These are phyloP conservation scores for Fistularia commersonii DNA, from an alignment of 2,797 vertebrate genomes.

Conservation along the genomic window DNA sequence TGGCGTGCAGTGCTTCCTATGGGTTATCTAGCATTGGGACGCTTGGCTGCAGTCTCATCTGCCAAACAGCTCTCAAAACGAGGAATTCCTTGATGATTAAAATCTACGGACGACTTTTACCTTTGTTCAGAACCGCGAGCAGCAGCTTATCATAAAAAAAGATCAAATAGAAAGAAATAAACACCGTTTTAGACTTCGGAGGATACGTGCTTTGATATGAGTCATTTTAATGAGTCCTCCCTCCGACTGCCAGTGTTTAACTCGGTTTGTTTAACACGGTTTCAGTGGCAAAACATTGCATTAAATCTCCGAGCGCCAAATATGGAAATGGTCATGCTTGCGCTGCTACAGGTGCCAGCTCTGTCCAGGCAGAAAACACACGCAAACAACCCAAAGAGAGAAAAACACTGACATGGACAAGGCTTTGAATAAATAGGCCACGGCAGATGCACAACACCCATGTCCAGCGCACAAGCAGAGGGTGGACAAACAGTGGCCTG, in stretches of 20 bases:
- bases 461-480: constrained; percentile 22
- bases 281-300: constrained; percentile 9
- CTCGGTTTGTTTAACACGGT: neutral
- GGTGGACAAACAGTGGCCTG: constrained; percentile 20
- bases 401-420: constrained; percentile 22
- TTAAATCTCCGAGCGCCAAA: constrained; percentile 7
- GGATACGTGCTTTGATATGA: too few species aligned
- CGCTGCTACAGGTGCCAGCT: constrained; percentile 24
- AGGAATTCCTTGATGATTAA: too few species aligned
- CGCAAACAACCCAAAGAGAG: constrained; percentile 18
- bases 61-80: too few species aligned
- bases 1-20: too few species aligned
- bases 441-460: constrained; percentile 31
- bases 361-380: constrained; percentile 17
- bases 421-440: constrained; percentile 48
- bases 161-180: too few species aligned
- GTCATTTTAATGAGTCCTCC: too few species aligned
- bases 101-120: too few species aligned
- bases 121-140: too few species aligned
- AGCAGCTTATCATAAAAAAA: too few species aligned
- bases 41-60: too few species aligned
- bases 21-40: too few species aligned
- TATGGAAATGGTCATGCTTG: constrained; percentile 4
- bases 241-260: neutral
- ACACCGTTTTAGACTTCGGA: too few species aligned